phyloP scores from a whole-genome alignment of 92 coral and sea anemone genomes.

The Phenganax stokvisi region DNA sequence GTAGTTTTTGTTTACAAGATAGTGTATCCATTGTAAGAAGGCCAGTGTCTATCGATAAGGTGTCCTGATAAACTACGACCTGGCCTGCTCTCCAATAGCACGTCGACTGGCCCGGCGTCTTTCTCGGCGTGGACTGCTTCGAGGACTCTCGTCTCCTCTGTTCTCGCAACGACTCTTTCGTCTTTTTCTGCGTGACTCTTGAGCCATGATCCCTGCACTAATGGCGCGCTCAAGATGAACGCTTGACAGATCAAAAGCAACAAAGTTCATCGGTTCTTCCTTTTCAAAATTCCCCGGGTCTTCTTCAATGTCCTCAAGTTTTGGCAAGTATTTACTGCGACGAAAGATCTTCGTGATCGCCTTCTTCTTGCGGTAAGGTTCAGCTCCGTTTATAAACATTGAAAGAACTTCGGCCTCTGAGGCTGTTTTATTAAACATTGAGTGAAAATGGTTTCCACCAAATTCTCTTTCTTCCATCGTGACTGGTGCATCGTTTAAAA shows the following conservation, averaged over 20 bases:
- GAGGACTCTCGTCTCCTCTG: conserved; percentile 15
- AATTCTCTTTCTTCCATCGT: conserved; percentile 32
- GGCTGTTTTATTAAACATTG: conserved; percentile 22
- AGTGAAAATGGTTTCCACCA: conserved; percentile 1
- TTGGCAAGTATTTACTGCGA: conserved; percentile 30
- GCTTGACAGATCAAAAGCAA: neutral
- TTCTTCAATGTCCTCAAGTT: conserved; percentile 37
- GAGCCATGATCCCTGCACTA: conserved; percentile 36
- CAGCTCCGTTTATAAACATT: conserved; percentile 38
- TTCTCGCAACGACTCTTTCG: neutral
- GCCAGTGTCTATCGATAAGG: neutral
- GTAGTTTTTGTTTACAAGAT: no score
- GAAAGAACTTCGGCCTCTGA: conserved; percentile 34
- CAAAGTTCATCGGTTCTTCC: neutral
- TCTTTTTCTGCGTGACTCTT: conserved; percentile 24
- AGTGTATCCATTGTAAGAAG: neutral
- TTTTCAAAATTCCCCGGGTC: conserved; percentile 5
- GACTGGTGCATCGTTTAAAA: conserved; percentile 22
- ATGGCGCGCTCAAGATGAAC: conserved; percentile 34
- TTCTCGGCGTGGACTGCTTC: conserved; percentile 7
- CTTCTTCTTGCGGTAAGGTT: conserved; percentile 40
- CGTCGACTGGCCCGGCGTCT: conserved; percentile 5
- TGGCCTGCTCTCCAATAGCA: neutral
- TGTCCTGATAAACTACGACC: neutral
- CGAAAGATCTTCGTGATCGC: conserved; percentile 41